These are phyloP conservation scores for Syngnathoides biaculeatus DNA, from an alignment of 2,113 vertebrate genomes.

Conservation along the genomic window DNA sequence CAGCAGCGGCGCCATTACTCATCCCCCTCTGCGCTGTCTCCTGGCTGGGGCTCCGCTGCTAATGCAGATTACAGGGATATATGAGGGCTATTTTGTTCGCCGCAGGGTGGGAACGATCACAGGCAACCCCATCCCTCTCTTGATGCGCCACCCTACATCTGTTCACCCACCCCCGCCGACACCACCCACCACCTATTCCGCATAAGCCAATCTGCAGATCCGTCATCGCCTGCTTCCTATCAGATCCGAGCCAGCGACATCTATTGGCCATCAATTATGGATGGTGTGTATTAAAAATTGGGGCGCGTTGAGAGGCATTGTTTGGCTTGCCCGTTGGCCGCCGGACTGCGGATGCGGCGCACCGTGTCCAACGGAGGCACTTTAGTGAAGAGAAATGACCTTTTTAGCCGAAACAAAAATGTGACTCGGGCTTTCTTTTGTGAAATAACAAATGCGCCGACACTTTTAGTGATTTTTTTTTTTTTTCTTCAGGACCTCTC, in stretches of 20 bases:
- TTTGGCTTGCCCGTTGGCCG: slow-evolving; percentile 54
- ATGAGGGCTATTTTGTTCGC: slow-evolving; percentile 75
- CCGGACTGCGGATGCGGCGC: slow-evolving; percentile 38
- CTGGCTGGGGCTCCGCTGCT: slow-evolving; percentile 62
- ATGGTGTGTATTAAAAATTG: slow-evolving; percentile 50
- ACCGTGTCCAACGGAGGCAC: not conserved
- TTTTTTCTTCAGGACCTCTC: too few relatives aligned
- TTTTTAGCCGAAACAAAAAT: too few relatives aligned
- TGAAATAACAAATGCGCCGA: slow-evolving; percentile 2
- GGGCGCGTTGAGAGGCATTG: slow-evolving; percentile 48
- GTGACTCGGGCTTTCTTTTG: slow-evolving; percentile 25
- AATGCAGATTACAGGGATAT: slow-evolving; percentile 74
- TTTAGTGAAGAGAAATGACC: slow-evolving; percentile 19
- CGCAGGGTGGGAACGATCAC: slow-evolving; percentile 66
- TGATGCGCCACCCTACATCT: slow-evolving; percentile 64
- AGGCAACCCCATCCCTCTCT: slow-evolving; percentile 64
- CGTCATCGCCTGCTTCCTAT: slow-evolving; percentile 61
- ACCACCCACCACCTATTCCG: slow-evolving; percentile 5
- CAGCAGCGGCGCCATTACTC: slow-evolving; percentile 67
- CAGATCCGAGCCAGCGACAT: slow-evolving; percentile 51
- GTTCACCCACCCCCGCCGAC: slow-evolving; percentile 33
- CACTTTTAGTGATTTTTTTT: not conserved
- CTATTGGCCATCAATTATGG: slow-evolving; percentile 62
- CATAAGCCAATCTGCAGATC: slow-evolving; percentile 58
- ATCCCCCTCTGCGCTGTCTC: slow-evolving; percentile 64